A percentile compares a stretch with the other conserved stretches of the same genome.
Evolutionary conservation across 1,140 invertebrate species (phyloP).

Genomic region (Nasonia giraulti): DNA sequence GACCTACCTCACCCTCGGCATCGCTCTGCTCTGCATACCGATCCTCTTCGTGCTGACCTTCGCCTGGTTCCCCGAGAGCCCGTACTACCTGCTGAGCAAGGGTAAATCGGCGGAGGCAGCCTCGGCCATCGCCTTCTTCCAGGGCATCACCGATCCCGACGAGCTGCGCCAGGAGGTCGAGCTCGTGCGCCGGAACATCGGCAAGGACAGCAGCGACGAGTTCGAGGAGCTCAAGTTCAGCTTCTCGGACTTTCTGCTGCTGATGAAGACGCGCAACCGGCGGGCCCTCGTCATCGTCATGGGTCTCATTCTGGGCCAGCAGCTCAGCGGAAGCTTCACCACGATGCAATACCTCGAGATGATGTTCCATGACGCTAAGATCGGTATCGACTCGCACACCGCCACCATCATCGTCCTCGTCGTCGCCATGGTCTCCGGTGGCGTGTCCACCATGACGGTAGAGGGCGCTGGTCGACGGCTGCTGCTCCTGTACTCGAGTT

Average conservation of each 20-base stretch:
- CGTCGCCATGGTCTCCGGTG: slow-evolving; percentile 81
- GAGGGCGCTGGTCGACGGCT: slow-evolving; percentile 83
- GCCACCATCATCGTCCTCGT: slow-evolving; percentile 82
- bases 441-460: slow-evolving; percentile 79
- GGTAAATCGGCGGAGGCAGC: slow-evolving; percentile 78
- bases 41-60: slow-evolving; percentile 79
- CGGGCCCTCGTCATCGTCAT: slow-evolving; percentile 81
- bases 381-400: slow-evolving; percentile 73
- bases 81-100: slow-evolving; percentile 80
- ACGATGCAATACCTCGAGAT: slow-evolving; percentile 85
- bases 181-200: slow-evolving; percentile 77
- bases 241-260: slow-evolving; percentile 62
- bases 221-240: slow-evolving; percentile 66
- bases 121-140: slow-evolving; percentile 77
- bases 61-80: slow-evolving; percentile 85
- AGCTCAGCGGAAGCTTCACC: slow-evolving; percentile 86
- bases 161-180: slow-evolving; percentile 78
- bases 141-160: slow-evolving; percentile 72
- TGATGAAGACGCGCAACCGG: slow-evolving; percentile 74
- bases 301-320: slow-evolving; percentile 83
- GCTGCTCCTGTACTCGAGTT: slow-evolving; percentile 79
- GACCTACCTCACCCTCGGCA: slow-evolving; percentile 76
- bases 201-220: slow-evolving; percentile 71
- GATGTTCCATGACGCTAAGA: slow-evolving; percentile 80
- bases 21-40: slow-evolving; percentile 75